These are phyloP conservation scores for Scomber scombrus DNA, from an alignment of 2,113 vertebrate genomes.

Conservation along the genomic window DNA sequence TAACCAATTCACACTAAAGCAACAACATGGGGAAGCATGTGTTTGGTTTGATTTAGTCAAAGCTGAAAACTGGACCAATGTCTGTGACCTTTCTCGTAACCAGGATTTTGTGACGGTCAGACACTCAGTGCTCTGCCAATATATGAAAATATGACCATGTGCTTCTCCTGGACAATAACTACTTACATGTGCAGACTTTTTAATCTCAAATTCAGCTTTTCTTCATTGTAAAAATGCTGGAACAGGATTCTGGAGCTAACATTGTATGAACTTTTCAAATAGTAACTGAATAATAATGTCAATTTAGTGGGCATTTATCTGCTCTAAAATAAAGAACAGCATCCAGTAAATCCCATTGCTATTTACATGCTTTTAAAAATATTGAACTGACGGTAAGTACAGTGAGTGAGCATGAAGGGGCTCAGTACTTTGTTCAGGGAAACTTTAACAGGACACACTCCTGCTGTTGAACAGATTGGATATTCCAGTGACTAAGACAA, in stretches of 20 bases:
- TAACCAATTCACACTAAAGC: constrained; percentile 35
- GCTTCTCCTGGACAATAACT: not conserved
- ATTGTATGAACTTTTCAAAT: not conserved
- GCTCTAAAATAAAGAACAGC: not conserved
- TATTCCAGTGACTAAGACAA: constrained; percentile 12
- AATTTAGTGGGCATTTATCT: not conserved
- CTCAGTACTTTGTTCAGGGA: not conserved
- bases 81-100: constrained; percentile 5
- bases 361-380: not conserved
- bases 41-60: constrained; percentile 23
- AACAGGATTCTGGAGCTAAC: not conserved
- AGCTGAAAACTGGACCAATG: not conserved
- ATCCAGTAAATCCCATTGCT: no score
- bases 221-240: not conserved
- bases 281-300: not conserved
- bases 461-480: constrained; percentile 16
- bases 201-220: not conserved
- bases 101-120: not conserved
- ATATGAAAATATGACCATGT: not conserved
- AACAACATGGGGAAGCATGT: constrained; percentile 24
- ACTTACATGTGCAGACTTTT: not conserved
- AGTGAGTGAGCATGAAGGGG: not conserved
- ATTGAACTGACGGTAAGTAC: not conserved
- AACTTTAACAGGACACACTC: constrained; percentile 10
- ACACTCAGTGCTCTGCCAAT: constrained; percentile 1